phyloP scores from a whole-genome alignment of 1,140 invertebrate genomes.

The Eriosoma lanigerum region DNA sequence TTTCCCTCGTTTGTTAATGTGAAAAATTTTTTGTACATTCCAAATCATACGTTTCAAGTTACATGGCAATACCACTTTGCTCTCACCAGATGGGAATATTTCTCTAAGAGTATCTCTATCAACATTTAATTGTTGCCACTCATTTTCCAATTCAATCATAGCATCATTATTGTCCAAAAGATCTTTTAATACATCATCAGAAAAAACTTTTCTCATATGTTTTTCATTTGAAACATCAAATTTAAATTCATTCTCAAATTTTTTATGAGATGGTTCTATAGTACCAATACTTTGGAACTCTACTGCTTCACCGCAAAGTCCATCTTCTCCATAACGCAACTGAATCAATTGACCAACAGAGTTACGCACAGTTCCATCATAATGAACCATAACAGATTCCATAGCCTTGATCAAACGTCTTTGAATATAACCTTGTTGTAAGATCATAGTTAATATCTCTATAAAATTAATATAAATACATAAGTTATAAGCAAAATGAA shows the following conservation, averaged over 20 bases:
- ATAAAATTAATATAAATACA: no score
- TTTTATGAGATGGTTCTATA: slow-evolving; percentile 91
- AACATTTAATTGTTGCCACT: slow-evolving; percentile 90
- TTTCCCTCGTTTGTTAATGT: slow-evolving; percentile 90
- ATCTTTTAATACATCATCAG: slow-evolving; percentile 92
- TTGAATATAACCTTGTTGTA: slow-evolving; percentile 98
- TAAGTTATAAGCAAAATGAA: no score
- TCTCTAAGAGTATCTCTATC: slow-evolving; percentile 84
- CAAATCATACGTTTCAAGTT: slow-evolving; percentile 98
- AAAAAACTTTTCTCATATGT: slow-evolving; percentile 85
- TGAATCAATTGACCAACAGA: slow-evolving; percentile 96
- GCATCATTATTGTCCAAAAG: slow-evolving; percentile 89
- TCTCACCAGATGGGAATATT: slow-evolving; percentile 84
- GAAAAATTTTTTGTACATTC: slow-evolving; percentile 99
- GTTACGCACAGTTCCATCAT: slow-evolving; percentile 94
- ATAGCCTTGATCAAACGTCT: slow-evolving; percentile 99
- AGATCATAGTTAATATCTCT: no score
- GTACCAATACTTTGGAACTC: slow-evolving; percentile 96
- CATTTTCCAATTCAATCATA: slow-evolving; percentile 86
- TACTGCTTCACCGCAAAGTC: slow-evolving; percentile 90
- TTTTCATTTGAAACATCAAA: slow-evolving; percentile 96
- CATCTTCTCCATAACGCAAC: slow-evolving; percentile 97
- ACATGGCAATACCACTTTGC: slow-evolving; percentile 91
- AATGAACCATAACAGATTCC: slow-evolving; percentile 99
- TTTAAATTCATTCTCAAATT: slow-evolving; percentile 94